Conservation (phyloP, 1,140 invertebrate genomes). For the Ladona fulva region DNA sequence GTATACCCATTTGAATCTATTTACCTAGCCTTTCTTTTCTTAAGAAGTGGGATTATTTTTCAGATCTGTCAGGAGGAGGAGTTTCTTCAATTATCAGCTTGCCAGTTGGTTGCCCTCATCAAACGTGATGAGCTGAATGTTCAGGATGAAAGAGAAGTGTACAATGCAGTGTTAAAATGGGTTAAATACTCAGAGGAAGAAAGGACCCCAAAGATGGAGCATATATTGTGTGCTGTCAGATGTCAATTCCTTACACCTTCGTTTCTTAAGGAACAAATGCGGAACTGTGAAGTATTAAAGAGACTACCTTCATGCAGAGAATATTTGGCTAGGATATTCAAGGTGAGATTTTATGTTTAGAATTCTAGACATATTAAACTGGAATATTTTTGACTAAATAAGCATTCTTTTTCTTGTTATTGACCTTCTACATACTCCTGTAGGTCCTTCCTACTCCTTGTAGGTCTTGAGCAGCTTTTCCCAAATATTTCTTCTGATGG, state of each 20-base stretch:
- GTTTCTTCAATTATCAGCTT: conserved; percentile 69
- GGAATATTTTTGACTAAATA: too few species aligned
- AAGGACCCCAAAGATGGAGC: conserved; percentile 72
- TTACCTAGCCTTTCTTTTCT: too few species aligned
- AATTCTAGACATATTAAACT: too few species aligned
- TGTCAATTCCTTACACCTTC: conserved; percentile 86
- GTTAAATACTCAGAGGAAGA: conserved; percentile 74
- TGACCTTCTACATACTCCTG: too few species aligned
- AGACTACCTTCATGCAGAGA: conserved; percentile 80
- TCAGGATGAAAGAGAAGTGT: conserved; percentile 81
- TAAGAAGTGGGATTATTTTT: not conserved
- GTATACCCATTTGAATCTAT: too few species aligned
- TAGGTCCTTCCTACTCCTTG: too few species aligned
- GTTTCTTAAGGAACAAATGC: conserved; percentile 83
- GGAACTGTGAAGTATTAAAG: conserved; percentile 76
- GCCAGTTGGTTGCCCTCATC: conserved; percentile 70
- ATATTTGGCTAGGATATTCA: conserved; percentile 81
- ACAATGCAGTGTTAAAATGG: conserved; percentile 86
- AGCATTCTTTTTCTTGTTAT: too few species aligned
- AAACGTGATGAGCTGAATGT: conserved; percentile 83
- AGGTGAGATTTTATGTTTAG: too few species aligned
- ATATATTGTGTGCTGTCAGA: conserved; percentile 74
- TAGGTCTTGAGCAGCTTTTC: too few species aligned
- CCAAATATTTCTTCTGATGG: too few species aligned
- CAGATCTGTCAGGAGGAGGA: conserved; percentile 83